Evolutionary conservation across 1,140 invertebrate genomes (phyloP).

Genomic region (Venustaconcha ellipsiformis): DNA sequence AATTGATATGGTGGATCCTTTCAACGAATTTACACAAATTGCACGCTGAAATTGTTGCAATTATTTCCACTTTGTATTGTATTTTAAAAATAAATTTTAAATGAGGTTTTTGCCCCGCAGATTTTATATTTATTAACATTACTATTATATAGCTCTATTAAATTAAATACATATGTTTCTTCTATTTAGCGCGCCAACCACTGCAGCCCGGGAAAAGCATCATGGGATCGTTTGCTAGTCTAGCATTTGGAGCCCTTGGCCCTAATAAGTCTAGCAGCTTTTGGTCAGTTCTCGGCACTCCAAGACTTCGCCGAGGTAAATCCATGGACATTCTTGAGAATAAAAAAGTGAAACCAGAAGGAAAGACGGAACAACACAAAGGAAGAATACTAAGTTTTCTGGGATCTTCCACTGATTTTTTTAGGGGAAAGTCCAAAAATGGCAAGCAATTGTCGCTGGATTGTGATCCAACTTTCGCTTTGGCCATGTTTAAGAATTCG

Average conservation of each 20-base stretch:
- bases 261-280: conserved; percentile 40
- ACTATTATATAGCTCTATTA: too few species aligned
- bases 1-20: too few species aligned
- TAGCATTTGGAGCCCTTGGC: conserved; percentile 43
- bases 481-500: conserved; percentile 5
- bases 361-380: conserved; percentile 17
- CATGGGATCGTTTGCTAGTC: conserved; percentile 49
- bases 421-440: conserved; percentile 19
- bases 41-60: too few species aligned
- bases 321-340: conserved; percentile 31
- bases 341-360: conserved; percentile 13
- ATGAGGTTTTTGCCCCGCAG: too few species aligned
- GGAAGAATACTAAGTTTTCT: conserved; percentile 21
- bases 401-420: conserved; percentile 27
- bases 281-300: conserved; percentile 43
- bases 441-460: conserved; percentile 26
- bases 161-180: too few species aligned
- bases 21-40: too few species aligned
- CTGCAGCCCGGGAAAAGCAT: conserved; percentile 34
- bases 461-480: conserved; percentile 24
- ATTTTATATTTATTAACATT: too few species aligned
- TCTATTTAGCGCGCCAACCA: conserved; percentile 24
- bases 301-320: conserved; percentile 43
- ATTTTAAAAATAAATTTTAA: too few species aligned
- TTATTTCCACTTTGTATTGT: too few species aligned